Conservation (phyloP, 2,797 vertebrate species). For the Iguana delicatissima region DNA sequence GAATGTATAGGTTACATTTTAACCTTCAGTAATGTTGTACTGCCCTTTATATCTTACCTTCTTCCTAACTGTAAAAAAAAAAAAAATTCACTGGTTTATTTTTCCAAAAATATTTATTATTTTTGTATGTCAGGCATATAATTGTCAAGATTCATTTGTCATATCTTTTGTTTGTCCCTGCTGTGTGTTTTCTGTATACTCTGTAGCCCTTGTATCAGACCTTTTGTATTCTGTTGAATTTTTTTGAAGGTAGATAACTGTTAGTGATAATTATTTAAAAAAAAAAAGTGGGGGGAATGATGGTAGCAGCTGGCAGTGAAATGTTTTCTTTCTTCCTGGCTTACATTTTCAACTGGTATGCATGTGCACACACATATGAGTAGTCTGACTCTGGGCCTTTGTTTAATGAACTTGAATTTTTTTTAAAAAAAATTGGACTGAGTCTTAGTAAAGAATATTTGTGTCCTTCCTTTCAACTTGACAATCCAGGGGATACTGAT, state of each 20-base stretch:
- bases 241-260: background rate
- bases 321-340: background rate
- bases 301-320: background rate
- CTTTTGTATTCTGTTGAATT: conserved; percentile 1
- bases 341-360: background rate
- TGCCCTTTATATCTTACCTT: background rate
- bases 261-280: background rate
- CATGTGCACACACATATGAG: background rate
- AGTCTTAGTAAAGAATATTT: background rate
- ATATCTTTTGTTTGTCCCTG: background rate
- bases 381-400: background rate
- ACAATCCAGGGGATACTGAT: background rate
- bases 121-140: background rate
- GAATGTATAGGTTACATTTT: background rate
- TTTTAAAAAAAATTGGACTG: background rate
- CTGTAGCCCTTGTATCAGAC: background rate
- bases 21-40: background rate
- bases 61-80: background rate
- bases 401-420: background rate
- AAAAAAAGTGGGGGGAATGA: background rate
- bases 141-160: background rate
- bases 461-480: background rate
- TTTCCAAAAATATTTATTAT: background rate
- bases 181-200: background rate
- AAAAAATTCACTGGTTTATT: background rate